These are phyloP conservation scores for Ferrisia virgata DNA, from an alignment of 2,888 invertebrate genomes.

Conservation along the genomic window DNA sequence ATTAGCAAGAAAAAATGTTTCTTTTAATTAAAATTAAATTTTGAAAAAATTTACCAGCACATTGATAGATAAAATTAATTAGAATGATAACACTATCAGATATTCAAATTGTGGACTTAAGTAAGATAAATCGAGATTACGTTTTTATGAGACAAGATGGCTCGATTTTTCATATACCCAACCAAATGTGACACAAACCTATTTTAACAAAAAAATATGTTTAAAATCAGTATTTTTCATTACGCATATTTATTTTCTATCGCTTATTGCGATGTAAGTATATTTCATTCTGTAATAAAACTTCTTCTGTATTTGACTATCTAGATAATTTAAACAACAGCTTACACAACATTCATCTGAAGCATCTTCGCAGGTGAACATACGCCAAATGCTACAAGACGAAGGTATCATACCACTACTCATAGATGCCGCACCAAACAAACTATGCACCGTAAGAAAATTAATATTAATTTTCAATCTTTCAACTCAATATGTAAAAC, in stretches of 20 bases:
- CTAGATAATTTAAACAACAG: neutral
- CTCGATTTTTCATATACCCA: no score
- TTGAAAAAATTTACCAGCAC: no score
- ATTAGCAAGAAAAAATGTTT: no score
- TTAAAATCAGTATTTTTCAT: neutral
- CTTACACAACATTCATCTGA: neutral
- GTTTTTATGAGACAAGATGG: no score
- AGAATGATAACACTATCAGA: no score
- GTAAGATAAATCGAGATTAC: no score
- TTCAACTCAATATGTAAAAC: neutral
- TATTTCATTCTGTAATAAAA: neutral
- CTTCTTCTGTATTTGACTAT: neutral
- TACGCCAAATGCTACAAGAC: neutral
- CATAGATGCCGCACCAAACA: neutral
- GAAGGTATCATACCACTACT: neutral
- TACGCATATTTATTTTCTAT: neutral
- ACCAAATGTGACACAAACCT: neutral
- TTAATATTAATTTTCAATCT: neutral
- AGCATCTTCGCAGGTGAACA: neutral
- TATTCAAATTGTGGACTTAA: no score
- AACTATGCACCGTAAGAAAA: neutral
- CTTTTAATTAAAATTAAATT: no score
- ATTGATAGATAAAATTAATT: no score
- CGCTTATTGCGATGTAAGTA: neutral
- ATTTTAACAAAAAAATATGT: neutral